These are phyloP conservation scores for Ptychoptera contaminata DNA, from an alignment of 2,888 invertebrate genomes.

Conservation along the genomic window DNA sequence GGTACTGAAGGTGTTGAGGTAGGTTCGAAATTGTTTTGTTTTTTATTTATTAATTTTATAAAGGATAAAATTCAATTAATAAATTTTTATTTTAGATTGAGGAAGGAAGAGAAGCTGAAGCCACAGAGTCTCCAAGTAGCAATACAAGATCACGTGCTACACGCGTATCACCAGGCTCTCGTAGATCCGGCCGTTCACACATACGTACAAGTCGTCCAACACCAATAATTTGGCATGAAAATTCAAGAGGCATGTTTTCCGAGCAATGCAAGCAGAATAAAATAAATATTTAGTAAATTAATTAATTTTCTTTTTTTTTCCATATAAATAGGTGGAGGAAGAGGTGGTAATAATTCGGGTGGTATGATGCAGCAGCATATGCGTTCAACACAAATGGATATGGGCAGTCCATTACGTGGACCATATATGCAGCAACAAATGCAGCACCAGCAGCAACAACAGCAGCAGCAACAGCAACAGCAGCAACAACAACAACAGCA, in stretches of 20 bases:
- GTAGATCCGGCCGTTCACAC: constrained; percentile 23
- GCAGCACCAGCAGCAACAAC: constrained; percentile 6
- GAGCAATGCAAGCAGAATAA: too few relatives aligned
- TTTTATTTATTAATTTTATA: background rate
- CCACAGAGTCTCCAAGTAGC: constrained; percentile 43
- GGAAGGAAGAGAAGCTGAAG: constrained; percentile 71
- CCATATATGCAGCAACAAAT: constrained; percentile 14
- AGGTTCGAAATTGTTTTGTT: background rate
- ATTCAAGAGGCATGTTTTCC: constrained; percentile 5
- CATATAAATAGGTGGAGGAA: too few relatives aligned
- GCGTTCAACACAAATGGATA: constrained; percentile 9
- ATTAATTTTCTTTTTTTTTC: too few relatives aligned
- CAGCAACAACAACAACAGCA: constrained; percentile 10
- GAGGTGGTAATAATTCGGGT: too few relatives aligned
- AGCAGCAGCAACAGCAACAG: too few relatives aligned
- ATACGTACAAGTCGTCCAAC: constrained; percentile 33
- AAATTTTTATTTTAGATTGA: constrained; percentile 31
- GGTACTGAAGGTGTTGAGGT: constrained; percentile 31
- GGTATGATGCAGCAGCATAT: constrained; percentile 11
- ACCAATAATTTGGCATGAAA: constrained; percentile 43
- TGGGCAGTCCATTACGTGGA: constrained; percentile 4
- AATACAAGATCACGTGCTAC: constrained; percentile 34
- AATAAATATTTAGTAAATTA: too few relatives aligned
- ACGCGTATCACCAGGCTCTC: constrained; percentile 23
- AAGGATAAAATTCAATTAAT: background rate